Conservation (phyloP, 2,113 vertebrate genomes). For the Rhea americana region DNA sequence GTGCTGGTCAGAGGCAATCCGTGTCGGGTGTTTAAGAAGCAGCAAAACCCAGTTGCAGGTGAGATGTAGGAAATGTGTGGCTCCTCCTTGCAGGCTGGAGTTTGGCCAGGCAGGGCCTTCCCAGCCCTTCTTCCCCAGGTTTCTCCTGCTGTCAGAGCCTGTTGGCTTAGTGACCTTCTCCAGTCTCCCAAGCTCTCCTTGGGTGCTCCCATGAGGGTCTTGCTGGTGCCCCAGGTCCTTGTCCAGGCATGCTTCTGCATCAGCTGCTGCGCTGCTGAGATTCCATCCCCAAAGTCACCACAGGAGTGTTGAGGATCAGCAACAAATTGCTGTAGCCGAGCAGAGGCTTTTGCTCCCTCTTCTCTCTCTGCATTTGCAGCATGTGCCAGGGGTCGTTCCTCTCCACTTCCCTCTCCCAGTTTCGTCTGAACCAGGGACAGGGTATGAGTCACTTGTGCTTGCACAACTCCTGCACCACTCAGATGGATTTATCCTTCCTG, state of each 20-base stretch:
- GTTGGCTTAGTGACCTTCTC: not conserved
- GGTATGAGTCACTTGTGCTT: not conserved
- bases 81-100: not conserved
- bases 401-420: too few relatives aligned
- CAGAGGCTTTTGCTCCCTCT: not conserved
- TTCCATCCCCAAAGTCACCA: not conserved
- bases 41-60: not conserved
- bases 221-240: not conserved
- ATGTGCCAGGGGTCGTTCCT: not conserved
- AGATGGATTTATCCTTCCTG: not conserved
- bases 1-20: not conserved
- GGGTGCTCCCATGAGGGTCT: not conserved
- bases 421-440: not conserved
- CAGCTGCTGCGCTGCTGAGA: too few relatives aligned
- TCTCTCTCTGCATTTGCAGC: not conserved
- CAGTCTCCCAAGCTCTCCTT: too few relatives aligned
- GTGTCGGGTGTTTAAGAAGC: not conserved
- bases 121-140: too few relatives aligned
- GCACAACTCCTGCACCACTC: too few relatives aligned
- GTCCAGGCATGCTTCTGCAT: not conserved
- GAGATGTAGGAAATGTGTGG: fast-evolving
- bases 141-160: not conserved
- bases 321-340: not conserved
- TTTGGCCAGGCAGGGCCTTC: not conserved
- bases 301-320: not conserved